phyloP scores from a whole-genome alignment of 2,888 invertebrate genomes.

The Resseliella maxima region DNA sequence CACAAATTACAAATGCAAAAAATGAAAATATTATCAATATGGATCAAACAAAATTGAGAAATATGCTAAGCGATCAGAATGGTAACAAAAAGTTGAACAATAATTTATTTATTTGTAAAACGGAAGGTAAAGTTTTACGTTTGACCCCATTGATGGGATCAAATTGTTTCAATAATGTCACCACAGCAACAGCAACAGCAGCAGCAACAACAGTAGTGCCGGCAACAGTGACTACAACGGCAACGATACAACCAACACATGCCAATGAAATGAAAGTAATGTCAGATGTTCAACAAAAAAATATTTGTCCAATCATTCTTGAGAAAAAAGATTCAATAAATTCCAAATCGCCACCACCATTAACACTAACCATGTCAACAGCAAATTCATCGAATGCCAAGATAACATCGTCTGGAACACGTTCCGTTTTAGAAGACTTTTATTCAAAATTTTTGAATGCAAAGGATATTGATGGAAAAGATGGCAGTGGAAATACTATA shows the following conservation, averaged over 20 bases:
- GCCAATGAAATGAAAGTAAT: background rate
- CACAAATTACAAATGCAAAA: background rate
- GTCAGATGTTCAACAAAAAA: background rate
- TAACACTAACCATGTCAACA: constrained; percentile 57
- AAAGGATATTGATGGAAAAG: background rate
- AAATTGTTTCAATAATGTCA: constrained; percentile 54
- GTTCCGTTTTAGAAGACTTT: background rate
- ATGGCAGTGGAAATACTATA: background rate
- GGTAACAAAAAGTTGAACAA: constrained; percentile 70
- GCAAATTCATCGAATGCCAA: background rate
- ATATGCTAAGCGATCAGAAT: constrained; percentile 61
- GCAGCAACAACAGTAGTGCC: too few species aligned
- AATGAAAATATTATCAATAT: background rate
- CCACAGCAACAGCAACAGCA: too few species aligned
- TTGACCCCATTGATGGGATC: constrained; percentile 68
- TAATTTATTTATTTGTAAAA: constrained; percentile 71
- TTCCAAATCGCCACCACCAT: constrained; percentile 48
- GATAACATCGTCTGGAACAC: constrained; percentile 58
- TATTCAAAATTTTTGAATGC: background rate
- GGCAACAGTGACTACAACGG: too few species aligned
- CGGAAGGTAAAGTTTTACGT: constrained; percentile 72
- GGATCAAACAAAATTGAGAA: background rate
- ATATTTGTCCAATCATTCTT: background rate
- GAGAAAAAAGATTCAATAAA: constrained; percentile 14
- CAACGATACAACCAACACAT: background rate